Evolutionary conservation across 2,888 invertebrate species (phyloP).

Genomic region (Agriopis leucophaearia): DNA sequence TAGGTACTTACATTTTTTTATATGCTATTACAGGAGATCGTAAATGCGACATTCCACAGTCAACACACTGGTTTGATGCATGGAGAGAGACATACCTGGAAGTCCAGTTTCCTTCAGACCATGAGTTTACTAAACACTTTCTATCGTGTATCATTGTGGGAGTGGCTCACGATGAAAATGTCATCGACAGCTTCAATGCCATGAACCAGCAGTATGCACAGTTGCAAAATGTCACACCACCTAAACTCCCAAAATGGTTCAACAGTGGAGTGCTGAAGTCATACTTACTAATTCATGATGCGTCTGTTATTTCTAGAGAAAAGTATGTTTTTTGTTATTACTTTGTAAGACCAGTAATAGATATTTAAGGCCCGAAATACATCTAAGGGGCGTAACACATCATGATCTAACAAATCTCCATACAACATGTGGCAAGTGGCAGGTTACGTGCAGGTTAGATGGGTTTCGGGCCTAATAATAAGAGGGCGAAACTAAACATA

Average conservation of each 20-base stretch:
- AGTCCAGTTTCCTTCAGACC: constrained; percentile 96
- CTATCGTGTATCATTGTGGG: constrained; percentile 93
- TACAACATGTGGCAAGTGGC: too few relatives aligned
- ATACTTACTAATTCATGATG: constrained; percentile 96
- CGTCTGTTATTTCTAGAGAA: constrained; percentile 89
- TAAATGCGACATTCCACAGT: constrained; percentile 90
- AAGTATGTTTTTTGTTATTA: constrained; percentile 86
- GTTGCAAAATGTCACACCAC: constrained; percentile 90
- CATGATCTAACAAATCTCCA: too few relatives aligned
- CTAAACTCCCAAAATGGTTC: constrained; percentile 94
- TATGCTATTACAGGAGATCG: constrained; percentile 74
- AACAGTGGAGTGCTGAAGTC: constrained; percentile 93
- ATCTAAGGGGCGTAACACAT: too few relatives aligned
- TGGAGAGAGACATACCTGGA: constrained; percentile 97
- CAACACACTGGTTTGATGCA: constrained; percentile 97
- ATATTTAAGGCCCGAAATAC: too few relatives aligned
- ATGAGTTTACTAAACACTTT: constrained; percentile 97
- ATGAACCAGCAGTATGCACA: constrained; percentile 93
- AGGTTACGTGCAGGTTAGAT: too few relatives aligned
- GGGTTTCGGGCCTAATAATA: too few relatives aligned
- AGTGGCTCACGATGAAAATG: constrained; percentile 90
- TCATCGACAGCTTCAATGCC: constrained; percentile 93
- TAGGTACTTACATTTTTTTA: background rate
- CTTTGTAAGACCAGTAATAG: too few relatives aligned
- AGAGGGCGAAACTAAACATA: too few relatives aligned